phyloP scores from a whole-genome alignment of 2,888 invertebrate genomes.

The Phortica magna region DNA sequence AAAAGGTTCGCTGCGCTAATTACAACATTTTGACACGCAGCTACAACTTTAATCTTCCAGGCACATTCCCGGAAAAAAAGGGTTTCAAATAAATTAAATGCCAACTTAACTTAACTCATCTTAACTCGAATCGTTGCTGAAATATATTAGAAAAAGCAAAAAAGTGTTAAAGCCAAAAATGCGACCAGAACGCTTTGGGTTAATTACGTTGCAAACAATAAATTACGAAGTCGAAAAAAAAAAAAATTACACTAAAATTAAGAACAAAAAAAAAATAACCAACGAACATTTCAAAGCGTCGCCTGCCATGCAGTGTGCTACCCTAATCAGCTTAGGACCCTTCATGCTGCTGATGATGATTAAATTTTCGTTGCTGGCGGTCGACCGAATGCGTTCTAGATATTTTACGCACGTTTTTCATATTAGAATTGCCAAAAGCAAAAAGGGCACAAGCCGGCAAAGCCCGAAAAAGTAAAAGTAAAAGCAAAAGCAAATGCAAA shows the following conservation, averaged over 20 bases:
- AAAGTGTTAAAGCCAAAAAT: conserved; percentile 51
- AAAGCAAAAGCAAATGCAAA: conserved; percentile 6
- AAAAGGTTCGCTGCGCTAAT: not conserved
- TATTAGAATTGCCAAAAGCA: conserved; percentile 18
- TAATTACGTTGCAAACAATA: conserved; percentile 40
- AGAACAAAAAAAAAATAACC: conserved; percentile 37
- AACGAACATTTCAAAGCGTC: conserved; percentile 37
- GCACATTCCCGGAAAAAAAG: not conserved
- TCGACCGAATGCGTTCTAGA: conserved; percentile 4
- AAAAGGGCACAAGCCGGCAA: not conserved
- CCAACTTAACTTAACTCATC: not conserved
- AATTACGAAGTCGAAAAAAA: conserved; percentile 19
- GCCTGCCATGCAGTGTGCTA: conserved; percentile 35
- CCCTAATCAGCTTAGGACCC: conserved; percentile 41
- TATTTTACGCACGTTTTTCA: conserved; percentile 34
- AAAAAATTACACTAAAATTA: conserved; percentile 27
- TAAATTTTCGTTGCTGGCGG: conserved; percentile 26
- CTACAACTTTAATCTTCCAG: not conserved
- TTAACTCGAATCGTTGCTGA: not conserved
- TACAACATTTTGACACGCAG: conserved; percentile 9
- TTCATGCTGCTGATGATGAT: conserved; percentile 29
- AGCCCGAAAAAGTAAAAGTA: not conserved
- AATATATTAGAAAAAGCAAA: not conserved
- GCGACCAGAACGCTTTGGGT: conserved; percentile 23
- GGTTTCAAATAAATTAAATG: conserved; percentile 7